Evolutionary conservation across 1,140 invertebrate species (phyloP).

Genomic region (Elymnias hypermnestra): DNA sequence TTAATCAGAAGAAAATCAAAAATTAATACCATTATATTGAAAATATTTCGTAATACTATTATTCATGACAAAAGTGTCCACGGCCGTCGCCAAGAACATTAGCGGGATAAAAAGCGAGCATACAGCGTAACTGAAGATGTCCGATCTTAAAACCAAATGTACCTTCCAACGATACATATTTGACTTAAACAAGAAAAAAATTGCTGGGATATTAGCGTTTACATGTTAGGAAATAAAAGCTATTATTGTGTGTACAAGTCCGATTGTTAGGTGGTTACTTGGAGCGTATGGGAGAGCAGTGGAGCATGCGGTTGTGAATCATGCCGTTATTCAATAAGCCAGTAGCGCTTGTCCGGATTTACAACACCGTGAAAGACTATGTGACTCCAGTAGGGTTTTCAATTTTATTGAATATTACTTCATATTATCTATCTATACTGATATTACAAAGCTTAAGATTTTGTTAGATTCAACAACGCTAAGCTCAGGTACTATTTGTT

Average conservation of each 20-base stretch:
- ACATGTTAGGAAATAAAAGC: background rate
- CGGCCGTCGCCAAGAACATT: slow-evolving; percentile 24
- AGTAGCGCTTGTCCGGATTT: slow-evolving; percentile 41
- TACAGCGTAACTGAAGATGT: slow-evolving; percentile 26
- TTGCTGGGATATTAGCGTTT: slow-evolving; percentile 8
- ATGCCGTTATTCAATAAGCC: slow-evolving; percentile 65
- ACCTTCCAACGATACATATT: too few species aligned
- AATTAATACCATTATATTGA: too few species aligned
- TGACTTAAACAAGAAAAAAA: background rate
- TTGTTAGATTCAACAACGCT: too few species aligned
- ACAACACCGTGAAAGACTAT: slow-evolving; percentile 45
- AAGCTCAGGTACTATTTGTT: too few species aligned
- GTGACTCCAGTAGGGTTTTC: slow-evolving; percentile 40
- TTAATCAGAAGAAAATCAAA: too few species aligned
- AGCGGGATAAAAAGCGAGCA: slow-evolving; percentile 25
- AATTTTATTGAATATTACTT: slow-evolving; percentile 25
- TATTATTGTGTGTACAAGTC: slow-evolving; percentile 13
- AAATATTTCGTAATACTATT: slow-evolving; percentile 20
- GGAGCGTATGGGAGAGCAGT: slow-evolving; percentile 47
- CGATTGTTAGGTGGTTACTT: slow-evolving; percentile 7
- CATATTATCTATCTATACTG: too few species aligned
- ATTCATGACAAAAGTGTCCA: slow-evolving; percentile 25
- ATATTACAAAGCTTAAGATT: too few species aligned
- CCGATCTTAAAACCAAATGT: slow-evolving; percentile 23
- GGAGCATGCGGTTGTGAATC: slow-evolving; percentile 51